Percentiles rank a stretch among this genome's conserved stretches.
These are phyloP conservation scores for Lepilemur septentrionalis DNA, from an alignment of 2,797 vertebrate species.

Conservation along the genomic window DNA sequence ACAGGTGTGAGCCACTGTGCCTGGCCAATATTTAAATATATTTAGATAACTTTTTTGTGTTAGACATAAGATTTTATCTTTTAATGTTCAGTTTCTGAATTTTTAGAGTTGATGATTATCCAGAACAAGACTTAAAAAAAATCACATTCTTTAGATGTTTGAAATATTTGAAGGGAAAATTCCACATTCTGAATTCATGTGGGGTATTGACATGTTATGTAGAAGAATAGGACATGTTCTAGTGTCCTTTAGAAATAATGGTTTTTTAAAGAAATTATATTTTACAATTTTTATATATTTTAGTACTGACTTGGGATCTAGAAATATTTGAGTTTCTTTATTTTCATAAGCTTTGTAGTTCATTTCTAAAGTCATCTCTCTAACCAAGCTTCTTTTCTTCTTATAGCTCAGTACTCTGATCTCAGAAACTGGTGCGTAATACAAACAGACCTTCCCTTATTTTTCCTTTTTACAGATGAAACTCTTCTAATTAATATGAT, in stretches of 20 bases:
- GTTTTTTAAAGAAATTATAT: background rate
- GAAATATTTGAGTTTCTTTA: constrained; percentile 38
- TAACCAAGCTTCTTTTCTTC: constrained; percentile 25
- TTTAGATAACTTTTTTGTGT: constrained; percentile 34
- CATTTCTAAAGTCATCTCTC: constrained; percentile 26
- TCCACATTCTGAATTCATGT: constrained; percentile 45
- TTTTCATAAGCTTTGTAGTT: constrained; percentile 47
- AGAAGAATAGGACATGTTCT: background rate
- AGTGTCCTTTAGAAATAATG: constrained; percentile 24
- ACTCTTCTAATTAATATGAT: constrained; percentile 96
- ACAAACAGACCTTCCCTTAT: constrained; percentile 5
- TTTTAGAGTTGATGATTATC: constrained; percentile 8
- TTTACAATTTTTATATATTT: background rate
- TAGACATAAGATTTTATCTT: constrained; percentile 40
- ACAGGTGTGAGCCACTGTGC: background rate
- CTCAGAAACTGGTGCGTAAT: constrained; percentile 31
- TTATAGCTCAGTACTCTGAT: constrained; percentile 3
- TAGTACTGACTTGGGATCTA: background rate
- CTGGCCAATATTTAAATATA: background rate
- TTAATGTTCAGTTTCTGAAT: constrained; percentile 28
- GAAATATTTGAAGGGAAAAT: constrained; percentile 30
- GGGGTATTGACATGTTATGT: background rate
- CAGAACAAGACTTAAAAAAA: constrained; percentile 3
- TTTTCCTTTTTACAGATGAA: constrained; percentile 89
- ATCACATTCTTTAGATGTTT: constrained; percentile 39